These are phyloP conservation scores for Xestia rhomboidea DNA, from an alignment of 2,888 invertebrate species.

Conservation along the genomic window DNA sequence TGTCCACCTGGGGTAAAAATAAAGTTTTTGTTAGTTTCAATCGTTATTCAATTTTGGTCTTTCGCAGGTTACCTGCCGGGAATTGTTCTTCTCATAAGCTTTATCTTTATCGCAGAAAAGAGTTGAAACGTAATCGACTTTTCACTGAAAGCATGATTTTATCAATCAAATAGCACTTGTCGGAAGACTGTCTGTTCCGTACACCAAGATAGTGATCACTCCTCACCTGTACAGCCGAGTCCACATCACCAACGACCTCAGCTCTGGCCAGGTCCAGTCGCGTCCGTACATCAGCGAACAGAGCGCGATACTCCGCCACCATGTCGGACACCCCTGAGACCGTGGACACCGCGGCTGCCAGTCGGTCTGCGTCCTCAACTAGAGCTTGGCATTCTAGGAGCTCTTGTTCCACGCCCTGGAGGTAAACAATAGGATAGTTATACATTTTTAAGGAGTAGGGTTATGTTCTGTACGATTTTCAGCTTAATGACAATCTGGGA, in stretches of 20 bases:
- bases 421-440: background rate
- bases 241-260: slow-evolving; percentile 83
- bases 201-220: background rate
- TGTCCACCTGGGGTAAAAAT: slow-evolving; percentile 91
- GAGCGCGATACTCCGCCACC: slow-evolving; percentile 84
- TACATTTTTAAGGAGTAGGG: background rate
- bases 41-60: background rate
- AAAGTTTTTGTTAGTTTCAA: background rate
- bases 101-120: background rate
- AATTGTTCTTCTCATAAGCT: background rate
- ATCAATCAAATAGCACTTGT: background rate
- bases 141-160: background rate
- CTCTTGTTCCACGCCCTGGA: slow-evolving; percentile 83
- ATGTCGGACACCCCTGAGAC: slow-evolving; percentile 80
- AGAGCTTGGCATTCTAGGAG: slow-evolving; percentile 81
- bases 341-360: slow-evolving; percentile 74
- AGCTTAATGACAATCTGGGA: background rate
- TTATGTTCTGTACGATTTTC: background rate
- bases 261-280: slow-evolving; percentile 82
- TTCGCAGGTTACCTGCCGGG: background rate
- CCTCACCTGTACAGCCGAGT: slow-evolving; percentile 85
- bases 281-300: slow-evolving; percentile 81
- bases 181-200: background rate
- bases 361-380: slow-evolving; percentile 83
- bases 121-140: background rate